Conservation (phyloP, 1,140 invertebrate species). For the Drosophila sproati region DNA sequence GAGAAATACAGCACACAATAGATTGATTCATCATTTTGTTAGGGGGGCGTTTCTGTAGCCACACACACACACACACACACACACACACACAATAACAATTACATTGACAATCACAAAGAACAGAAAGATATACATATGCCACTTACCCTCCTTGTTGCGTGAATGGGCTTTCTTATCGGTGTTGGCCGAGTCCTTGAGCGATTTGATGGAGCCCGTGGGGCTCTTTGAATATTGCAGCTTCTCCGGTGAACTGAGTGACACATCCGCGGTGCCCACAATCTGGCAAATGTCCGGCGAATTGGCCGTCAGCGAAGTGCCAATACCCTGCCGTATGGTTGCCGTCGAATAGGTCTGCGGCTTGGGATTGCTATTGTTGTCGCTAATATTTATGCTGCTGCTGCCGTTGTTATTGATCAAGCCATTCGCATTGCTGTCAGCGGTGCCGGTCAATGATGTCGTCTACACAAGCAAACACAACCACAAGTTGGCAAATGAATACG, state of each 20-base stretch:
- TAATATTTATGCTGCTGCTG: conserved; percentile 46
- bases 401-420: conserved; percentile 50
- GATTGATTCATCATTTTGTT: conserved; percentile 7
- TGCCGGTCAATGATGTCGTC: conserved; percentile 7
- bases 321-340: conserved; percentile 80
- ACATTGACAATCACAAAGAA: no score
- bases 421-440: conserved; percentile 68
- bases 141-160: conserved; percentile 83
- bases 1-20: conserved; percentile 15
- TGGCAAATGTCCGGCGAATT: conserved; percentile 81
- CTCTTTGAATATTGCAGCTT: conserved; percentile 80
- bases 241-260: conserved; percentile 69
- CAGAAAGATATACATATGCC: not conserved
- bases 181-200: conserved; percentile 76
- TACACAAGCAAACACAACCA: not conserved
- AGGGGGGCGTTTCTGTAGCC: conserved; percentile 23
- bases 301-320: conserved; percentile 75
- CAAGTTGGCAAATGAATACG: not conserved
- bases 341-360: conserved; percentile 77
- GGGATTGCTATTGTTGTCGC: conserved; percentile 66
- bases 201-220: conserved; percentile 81
- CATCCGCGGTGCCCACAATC: conserved; percentile 70
- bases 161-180: conserved; percentile 81
- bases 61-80: conserved; percentile 2
- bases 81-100: not conserved